phyloP scores from a whole-genome alignment of 2,113 vertebrate species.

The Alaudala cheleensis region DNA sequence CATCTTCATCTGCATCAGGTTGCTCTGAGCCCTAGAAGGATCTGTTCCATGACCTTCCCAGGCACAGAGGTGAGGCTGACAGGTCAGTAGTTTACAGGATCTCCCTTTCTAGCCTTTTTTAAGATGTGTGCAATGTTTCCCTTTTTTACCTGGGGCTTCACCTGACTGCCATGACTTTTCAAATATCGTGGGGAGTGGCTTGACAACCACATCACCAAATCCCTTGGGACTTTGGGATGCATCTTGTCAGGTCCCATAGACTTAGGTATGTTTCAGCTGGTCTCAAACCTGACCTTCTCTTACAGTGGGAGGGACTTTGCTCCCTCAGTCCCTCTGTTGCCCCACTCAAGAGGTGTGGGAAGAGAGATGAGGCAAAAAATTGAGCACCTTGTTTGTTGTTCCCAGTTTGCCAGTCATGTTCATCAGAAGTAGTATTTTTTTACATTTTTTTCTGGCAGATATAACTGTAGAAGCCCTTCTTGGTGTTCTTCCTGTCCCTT shows the following conservation, averaged over 20 bases:
- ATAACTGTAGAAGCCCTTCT: background rate
- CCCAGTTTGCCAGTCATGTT: background rate
- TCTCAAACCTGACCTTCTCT: background rate
- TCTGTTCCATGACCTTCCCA: background rate
- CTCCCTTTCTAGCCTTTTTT: background rate
- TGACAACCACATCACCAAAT: background rate
- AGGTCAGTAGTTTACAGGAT: background rate
- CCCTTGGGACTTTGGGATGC: background rate
- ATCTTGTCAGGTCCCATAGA: background rate
- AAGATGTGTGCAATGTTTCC: background rate
- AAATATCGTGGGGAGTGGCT: background rate
- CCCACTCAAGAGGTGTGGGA: background rate
- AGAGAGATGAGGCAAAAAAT: background rate
- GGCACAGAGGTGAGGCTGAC: background rate
- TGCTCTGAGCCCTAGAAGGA: background rate
- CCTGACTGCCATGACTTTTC: background rate
- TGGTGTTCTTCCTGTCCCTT: background rate
- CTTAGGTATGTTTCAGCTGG: background rate
- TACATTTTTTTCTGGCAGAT: background rate
- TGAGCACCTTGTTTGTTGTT: background rate
- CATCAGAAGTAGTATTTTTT: background rate
- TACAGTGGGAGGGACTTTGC: background rate
- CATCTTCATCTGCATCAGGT: background rate
- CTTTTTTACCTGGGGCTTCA: background rate
- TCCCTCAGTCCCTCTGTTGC: background rate